A percentile compares a stretch with the other conserved stretches of the same genome.
Conservation (phyloP, 2,888 invertebrate species). For the Raillietiella orientalis region DNA sequence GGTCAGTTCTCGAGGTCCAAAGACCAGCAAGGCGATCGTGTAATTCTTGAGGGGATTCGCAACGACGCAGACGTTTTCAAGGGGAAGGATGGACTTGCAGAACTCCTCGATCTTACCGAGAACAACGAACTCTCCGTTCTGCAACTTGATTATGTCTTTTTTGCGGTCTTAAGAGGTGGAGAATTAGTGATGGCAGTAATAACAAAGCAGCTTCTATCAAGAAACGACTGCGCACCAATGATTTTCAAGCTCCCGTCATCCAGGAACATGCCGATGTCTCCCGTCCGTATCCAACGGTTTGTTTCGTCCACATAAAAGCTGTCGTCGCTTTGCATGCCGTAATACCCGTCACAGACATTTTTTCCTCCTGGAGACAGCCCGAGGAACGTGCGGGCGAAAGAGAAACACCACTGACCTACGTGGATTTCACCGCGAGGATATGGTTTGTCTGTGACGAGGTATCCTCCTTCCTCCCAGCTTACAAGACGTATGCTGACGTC, state of each 20-base stretch:
- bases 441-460: conserved; percentile 53
- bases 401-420: too few species aligned
- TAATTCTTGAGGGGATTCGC: conserved; percentile 57
- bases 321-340: conserved; percentile 59
- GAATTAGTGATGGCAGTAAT: too few species aligned
- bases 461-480: conserved; percentile 82
- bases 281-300: conserved; percentile 78
- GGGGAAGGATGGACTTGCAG: conserved; percentile 49
- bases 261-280: conserved; percentile 82
- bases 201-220: too few species aligned
- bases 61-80: conserved; percentile 92
- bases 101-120: conserved; percentile 86
- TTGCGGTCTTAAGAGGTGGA: too few species aligned
- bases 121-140: conserved; percentile 92
- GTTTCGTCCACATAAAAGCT: too few species aligned
- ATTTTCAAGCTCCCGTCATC: conserved; percentile 80
- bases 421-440: conserved; percentile 54
- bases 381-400: too few species aligned
- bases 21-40: conserved; percentile 69
- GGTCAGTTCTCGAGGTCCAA: conserved; percentile 18
- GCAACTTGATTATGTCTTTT: conserved; percentile 91
- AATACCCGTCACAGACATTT: conserved; percentile 75
- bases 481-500: conserved; percentile 46
- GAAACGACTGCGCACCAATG: too few species aligned
- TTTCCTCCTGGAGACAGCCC: too few species aligned